Evolutionary conservation across 2,888 invertebrate genomes (phyloP), one percentile per base, ranked within the genome.

Genomic region (Margaritifera margaritifera): DNA sequence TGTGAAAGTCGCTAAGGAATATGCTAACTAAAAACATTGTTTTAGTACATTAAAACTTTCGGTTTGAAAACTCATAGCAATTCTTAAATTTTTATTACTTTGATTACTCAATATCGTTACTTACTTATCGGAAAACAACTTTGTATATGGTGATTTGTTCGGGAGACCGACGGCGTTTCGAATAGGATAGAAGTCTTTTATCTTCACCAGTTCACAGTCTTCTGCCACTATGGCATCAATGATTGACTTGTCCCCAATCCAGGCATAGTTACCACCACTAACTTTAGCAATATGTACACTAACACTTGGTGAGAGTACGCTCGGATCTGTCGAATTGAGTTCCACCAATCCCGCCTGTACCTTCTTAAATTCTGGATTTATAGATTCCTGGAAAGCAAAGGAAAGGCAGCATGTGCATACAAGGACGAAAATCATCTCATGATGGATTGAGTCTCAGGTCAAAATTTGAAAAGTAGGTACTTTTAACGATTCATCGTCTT

Each of bases 91-190:
- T 8, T 6, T 31, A 31, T 31, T 8, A 15, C 42, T 42, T 1
- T 42, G 15, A 42, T 15, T 42, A 42, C 11, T 42, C 42, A 42
- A 2, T 42, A 42, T 11, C 11, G 55, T 8, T 25, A 80, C 83
- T 84, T 79, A 88, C 88, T 77, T 74, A 19, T 83, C 71, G 18
- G 82, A 79, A 54, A 88, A 83, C 19, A 84, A 70, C 27, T 74
- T 70, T 6, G 72, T 76, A 66, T 79, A 83, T 4, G 83, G 77
- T 0, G 87, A 86, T 22, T 83, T 78, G 22, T 82, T 82, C 5
- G 82, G 85, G n/a, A 88, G 76, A 4, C 79, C 79, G 31, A 85
- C 74, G 6, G 80, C 82, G 67, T 86, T 87, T 55, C 81, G 80
- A 8, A 84, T 72, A 4, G 84, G 80, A 15, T 80, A 78, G 67